phyloP scores from a whole-genome alignment of 2,797 vertebrate species.

The Hydrolagus colliei region DNA sequence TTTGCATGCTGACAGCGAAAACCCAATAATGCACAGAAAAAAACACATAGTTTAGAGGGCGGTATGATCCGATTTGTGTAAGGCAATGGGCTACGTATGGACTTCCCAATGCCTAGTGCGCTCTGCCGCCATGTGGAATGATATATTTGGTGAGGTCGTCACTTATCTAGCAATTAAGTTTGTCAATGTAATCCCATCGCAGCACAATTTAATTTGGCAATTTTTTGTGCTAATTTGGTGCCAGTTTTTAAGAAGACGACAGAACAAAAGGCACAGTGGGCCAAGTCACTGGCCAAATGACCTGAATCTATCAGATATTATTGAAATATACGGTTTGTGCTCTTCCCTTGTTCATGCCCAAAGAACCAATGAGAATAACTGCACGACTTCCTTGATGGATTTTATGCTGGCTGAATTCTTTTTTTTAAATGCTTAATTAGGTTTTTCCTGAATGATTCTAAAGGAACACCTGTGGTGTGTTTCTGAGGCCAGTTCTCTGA shows the following conservation, averaged over 20 bases:
- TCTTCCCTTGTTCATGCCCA: constrained; percentile 2
- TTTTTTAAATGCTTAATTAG: constrained; percentile 42
- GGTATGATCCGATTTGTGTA: neutral
- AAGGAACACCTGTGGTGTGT: constrained; percentile 43
- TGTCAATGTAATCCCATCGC: neutral
- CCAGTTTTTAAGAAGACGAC: constrained; percentile 2
- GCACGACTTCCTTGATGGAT: neutral
- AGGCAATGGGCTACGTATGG: neutral
- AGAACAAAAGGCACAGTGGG: constrained; percentile 8
- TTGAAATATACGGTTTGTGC: constrained; percentile 16
- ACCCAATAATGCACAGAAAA: neutral
- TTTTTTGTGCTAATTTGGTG: constrained; percentile 7
- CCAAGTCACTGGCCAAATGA: constrained; percentile 15
- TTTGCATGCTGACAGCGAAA: constrained; percentile 33
- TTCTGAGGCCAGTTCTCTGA: rapidly evolving
- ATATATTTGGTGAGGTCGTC: neutral
- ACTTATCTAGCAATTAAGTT: neutral
- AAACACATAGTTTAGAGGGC: constrained; percentile 5
- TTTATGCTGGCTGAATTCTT: constrained; percentile 33
- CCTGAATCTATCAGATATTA: constrained; percentile 30
- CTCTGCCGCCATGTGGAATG: neutral
- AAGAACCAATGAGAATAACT: neutral
- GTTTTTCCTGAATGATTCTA: constrained; percentile 31
- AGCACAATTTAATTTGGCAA: constrained; percentile 6
- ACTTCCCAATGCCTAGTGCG: neutral